Percentiles rank a stretch among this genome's conserved stretches.
Conservation (phyloP, 2,113 vertebrate genomes). For the Hassar affinis region DNA sequence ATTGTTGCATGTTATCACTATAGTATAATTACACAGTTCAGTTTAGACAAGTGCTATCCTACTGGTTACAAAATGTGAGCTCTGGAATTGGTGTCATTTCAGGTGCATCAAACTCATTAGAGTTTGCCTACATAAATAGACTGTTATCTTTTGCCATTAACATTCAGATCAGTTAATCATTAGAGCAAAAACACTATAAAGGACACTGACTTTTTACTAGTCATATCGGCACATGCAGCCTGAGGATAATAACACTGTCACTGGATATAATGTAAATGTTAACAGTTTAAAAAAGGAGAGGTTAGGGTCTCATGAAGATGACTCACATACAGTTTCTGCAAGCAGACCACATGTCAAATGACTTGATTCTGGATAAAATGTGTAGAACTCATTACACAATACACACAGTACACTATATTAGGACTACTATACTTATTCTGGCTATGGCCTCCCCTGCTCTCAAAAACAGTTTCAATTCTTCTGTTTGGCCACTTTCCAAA, state of each 20-base stretch:
- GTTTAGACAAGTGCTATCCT: slow-evolving; percentile 71
- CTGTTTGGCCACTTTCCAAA: no score
- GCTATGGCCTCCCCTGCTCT: no score
- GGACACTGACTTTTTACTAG: background rate
- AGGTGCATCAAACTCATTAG: slow-evolving; percentile 76
- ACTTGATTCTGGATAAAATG: no score
- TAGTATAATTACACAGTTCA: slow-evolving; percentile 73
- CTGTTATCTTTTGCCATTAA: background rate
- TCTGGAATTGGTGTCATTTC: slow-evolving; percentile 75
- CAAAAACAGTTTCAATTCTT: no score
- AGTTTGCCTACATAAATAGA: slow-evolving; percentile 74
- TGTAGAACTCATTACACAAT: no score
- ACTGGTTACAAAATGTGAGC: slow-evolving; percentile 74
- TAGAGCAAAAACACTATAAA: background rate
- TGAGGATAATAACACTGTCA: slow-evolving; percentile 17
- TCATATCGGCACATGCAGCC: background rate
- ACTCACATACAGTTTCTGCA: background rate
- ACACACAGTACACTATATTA: no score
- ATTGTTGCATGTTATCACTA: slow-evolving; percentile 36
- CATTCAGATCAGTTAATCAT: background rate
- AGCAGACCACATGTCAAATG: background rate
- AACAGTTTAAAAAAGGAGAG: background rate
- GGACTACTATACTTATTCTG: no score
- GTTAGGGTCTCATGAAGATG: background rate
- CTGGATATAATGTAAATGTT: background rate